Evolutionary conservation across 2,888 invertebrate genomes (phyloP).

Genomic region (Aphelenchoides bicaudatus): DNA sequence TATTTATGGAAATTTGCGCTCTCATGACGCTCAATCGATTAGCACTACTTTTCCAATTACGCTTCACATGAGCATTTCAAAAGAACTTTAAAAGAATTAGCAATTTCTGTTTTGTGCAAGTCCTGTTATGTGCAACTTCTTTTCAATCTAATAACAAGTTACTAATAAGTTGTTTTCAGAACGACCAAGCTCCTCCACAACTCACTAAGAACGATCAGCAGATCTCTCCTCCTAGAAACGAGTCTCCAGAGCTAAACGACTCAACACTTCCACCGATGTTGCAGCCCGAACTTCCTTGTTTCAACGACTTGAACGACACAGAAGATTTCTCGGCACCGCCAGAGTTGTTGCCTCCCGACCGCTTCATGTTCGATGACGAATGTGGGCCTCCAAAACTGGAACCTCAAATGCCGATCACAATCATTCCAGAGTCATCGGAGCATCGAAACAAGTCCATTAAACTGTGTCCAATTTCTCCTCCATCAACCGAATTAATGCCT

Average conservation of each 20-base stretch:
- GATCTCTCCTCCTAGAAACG: too few species aligned
- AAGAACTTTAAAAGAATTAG: too few species aligned
- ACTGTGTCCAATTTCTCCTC: background rate
- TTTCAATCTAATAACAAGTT: too few species aligned
- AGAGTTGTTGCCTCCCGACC: background rate
- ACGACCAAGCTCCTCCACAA: too few species aligned
- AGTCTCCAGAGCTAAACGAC: constrained; percentile 3
- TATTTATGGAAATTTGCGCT: too few species aligned
- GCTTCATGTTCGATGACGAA: background rate
- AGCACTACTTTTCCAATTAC: too few species aligned
- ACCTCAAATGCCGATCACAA: background rate
- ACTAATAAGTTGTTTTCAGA: too few species aligned
- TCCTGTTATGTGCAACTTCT: too few species aligned
- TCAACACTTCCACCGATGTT: background rate
- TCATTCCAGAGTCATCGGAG: background rate
- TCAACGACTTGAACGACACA: background rate
- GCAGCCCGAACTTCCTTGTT: constrained; percentile 9
- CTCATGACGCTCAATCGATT: too few species aligned
- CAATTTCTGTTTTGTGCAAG: too few species aligned
- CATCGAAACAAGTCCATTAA: background rate
- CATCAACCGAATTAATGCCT: background rate
- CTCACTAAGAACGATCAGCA: too few species aligned
- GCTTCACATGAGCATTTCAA: too few species aligned
- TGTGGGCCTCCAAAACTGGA: constrained; percentile 2
- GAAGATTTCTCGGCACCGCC: constrained; percentile 3